These are phyloP conservation scores for Cheilinus undulatus DNA, from an alignment of 2,113 vertebrate genomes.

Conservation along the genomic window DNA sequence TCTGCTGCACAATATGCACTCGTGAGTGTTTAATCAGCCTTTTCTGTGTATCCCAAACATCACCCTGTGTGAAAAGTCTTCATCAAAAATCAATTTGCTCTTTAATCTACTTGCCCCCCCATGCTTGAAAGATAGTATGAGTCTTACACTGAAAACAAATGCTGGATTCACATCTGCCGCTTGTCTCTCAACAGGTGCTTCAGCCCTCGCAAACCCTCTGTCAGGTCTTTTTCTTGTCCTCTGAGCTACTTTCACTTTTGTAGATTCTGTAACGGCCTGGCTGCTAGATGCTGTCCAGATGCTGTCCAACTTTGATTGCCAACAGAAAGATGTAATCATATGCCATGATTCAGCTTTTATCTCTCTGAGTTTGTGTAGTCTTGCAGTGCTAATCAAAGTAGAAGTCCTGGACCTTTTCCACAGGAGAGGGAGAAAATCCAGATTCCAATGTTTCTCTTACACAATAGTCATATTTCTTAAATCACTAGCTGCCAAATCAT, in stretches of 20 bases:
- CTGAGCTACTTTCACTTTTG: constrained; percentile 18
- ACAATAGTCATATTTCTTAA: constrained; percentile 42
- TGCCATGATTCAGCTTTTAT: constrained; percentile 15
- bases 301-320: constrained; percentile 47
- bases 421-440: constrained; percentile 1
- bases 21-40: background rate
- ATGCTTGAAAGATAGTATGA: constrained; percentile 22
- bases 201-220: too few relatives aligned
- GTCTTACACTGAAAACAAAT: constrained; percentile 34
- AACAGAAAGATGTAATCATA: constrained; percentile 51
- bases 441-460: constrained; percentile 22
- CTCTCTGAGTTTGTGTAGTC: constrained; percentile 24
- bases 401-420: constrained; percentile 12
- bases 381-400: constrained; percentile 29
- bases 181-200: constrained; percentile 26
- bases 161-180: constrained; percentile 40
- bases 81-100: constrained; percentile 20
- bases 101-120: constrained; percentile 18
- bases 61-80: constrained; percentile 11
- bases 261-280: constrained; percentile 14
- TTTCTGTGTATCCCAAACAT: constrained; percentile 47
- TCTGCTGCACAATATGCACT: background rate
- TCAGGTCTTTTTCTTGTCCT: background rate
- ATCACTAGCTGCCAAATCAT: constrained; percentile 21
- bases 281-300: constrained; percentile 34